These are phyloP conservation scores for Axinella damicornis DNA, from an alignment of 37 sponge, comb jelly and placozoan genomes.

Conservation along the genomic window DNA sequence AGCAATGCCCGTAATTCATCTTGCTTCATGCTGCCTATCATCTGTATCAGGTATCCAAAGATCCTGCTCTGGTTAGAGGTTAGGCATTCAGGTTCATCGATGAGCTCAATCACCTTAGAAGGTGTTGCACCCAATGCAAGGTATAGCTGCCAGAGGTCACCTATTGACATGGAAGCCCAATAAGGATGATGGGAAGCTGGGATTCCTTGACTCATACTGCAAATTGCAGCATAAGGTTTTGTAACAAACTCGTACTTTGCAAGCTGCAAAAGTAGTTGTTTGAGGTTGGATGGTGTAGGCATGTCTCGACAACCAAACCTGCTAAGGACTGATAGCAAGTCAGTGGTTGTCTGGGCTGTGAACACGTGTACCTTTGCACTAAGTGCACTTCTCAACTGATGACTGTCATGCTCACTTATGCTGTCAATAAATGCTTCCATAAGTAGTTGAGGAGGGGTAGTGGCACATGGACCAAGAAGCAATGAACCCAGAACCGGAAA, in stretches of 20 bases:
- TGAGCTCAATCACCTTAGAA: constrained; percentile 2
- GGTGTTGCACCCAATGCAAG: constrained; percentile 7
- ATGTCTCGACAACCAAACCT: constrained; percentile 18
- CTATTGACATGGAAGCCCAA: background rate
- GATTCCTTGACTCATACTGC: constrained; percentile 14
- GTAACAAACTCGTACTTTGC: constrained; percentile 21
- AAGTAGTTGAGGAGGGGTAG: background rate
- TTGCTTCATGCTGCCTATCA: constrained; percentile 17
- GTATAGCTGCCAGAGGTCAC: constrained; percentile 4
- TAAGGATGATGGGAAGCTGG: constrained; percentile 11
- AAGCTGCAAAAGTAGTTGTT: background rate
- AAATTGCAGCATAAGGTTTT: constrained; percentile 36
- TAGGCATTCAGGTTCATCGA: background rate
- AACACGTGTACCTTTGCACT: background rate
- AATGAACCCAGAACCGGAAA: constrained; percentile 15
- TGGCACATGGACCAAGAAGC: background rate
- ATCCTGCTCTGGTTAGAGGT: constrained; percentile 24
- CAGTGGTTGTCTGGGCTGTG: background rate
- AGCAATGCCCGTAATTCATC: constrained; percentile 26
- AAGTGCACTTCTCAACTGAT: background rate
- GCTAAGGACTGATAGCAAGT: constrained; percentile 10
- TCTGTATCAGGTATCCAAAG: constrained; percentile 23
- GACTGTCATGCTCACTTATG: constrained; percentile 5
- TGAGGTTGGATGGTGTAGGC: constrained; percentile 23
- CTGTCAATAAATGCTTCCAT: constrained; percentile 4